phyloP scores from a whole-genome alignment of 2,888 invertebrate species.

The Drosophila borborema region DNA sequence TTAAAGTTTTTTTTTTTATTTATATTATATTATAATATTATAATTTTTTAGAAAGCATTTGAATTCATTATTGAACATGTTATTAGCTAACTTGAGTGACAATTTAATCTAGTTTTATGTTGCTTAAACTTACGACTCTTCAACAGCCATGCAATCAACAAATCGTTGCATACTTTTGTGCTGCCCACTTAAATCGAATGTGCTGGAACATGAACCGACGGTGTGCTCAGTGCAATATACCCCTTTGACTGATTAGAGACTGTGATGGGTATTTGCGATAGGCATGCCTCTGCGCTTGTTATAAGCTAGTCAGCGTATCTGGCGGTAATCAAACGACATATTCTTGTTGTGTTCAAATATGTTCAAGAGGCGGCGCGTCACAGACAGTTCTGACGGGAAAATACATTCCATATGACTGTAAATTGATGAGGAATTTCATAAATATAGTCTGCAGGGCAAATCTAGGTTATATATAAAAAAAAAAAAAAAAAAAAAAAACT shows the following conservation, averaged over 20 bases:
- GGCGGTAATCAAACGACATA: slow-evolving; percentile 17
- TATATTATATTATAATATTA: too few relatives aligned
- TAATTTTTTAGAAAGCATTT: too few relatives aligned
- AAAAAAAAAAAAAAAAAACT: too few relatives aligned
- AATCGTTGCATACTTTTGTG: slow-evolving; percentile 43
- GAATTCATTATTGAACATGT: too few relatives aligned
- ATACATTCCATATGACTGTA: slow-evolving; percentile 17
- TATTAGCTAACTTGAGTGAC: too few relatives aligned
- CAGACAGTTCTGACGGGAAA: slow-evolving; percentile 29
- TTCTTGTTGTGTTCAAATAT: neutral
- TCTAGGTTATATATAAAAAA: neutral
- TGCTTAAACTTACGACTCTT: neutral
- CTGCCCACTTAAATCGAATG: neutral
- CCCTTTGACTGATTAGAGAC: neutral
- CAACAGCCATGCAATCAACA: neutral
- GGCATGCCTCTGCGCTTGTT: neutral
- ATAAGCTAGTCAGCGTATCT: slow-evolving; percentile 1
- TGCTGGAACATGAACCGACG: too few relatives aligned
- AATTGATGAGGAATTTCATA: slow-evolving; percentile 4
- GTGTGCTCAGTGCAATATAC: neutral
- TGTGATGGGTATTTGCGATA: neutral
- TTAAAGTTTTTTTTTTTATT: too few relatives aligned
- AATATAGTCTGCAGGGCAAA: neutral
- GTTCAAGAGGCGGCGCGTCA: neutral
- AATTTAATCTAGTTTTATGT: too few relatives aligned